A percentile compares a stretch with the other conserved stretches of the same genome.
phyloP scores from a whole-genome alignment of 2,113 vertebrate species.

The Brevimyrus niger region DNA sequence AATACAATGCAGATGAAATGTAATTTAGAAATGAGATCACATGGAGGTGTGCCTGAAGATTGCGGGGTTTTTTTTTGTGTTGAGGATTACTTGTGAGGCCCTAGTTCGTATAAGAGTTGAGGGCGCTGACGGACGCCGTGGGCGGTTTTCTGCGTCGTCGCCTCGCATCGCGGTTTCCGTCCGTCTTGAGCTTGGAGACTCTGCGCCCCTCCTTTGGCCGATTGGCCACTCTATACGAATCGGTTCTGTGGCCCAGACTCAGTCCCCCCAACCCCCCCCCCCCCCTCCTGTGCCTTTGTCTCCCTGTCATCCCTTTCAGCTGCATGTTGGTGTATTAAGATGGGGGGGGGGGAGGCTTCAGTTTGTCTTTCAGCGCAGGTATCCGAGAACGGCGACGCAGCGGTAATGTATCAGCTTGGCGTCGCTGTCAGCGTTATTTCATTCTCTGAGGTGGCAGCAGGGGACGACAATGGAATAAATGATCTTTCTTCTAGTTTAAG shows the following conservation, averaged over 20 bases:
- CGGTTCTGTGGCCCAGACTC: not conserved
- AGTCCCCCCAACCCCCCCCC: too few relatives aligned
- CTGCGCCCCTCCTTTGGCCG: not conserved
- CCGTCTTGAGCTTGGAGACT: slow-evolving; percentile 21
- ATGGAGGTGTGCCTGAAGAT: too few relatives aligned
- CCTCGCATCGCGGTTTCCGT: slow-evolving; percentile 19
- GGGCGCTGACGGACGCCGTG: slow-evolving; percentile 44
- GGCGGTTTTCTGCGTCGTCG: not conserved
- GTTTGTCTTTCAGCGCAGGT: not conserved
- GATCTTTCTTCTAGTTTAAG: not conserved
- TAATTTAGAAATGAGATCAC: too few relatives aligned
- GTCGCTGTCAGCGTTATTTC: not conserved
- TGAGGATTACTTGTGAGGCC: too few relatives aligned
- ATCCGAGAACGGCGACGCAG: not conserved
- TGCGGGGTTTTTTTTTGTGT: too few relatives aligned
- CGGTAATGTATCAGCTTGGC: not conserved
- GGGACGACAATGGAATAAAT: not conserved
- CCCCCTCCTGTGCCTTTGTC: not conserved
- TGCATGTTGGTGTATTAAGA: not conserved
- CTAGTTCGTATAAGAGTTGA: slow-evolving; percentile 46
- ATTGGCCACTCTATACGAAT: not conserved
- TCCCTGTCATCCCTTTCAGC: not conserved
- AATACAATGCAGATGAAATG: too few relatives aligned
- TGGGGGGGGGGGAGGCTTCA: not conserved
- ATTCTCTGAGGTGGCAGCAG: not conserved